Conservation (phyloP, 2,797 vertebrate genomes). For the Champsocephalus esox region DNA sequence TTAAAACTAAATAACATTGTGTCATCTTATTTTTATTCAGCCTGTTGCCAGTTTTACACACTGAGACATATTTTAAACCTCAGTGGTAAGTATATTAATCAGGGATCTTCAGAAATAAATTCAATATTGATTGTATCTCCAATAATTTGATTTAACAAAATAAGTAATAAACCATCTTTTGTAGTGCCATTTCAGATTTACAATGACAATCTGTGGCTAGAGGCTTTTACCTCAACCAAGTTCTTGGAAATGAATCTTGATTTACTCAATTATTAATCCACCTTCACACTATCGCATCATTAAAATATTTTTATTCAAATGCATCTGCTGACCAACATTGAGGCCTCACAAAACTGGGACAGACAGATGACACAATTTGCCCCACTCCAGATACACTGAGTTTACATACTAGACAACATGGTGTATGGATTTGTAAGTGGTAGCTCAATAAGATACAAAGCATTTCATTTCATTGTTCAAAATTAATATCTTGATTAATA, state of each 20-base stretch:
- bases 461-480: too few relatives aligned
- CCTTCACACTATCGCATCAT: neutral
- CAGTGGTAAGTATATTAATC: neutral
- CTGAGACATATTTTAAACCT: neutral
- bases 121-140: slow-evolving; percentile 1
- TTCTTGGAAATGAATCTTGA: neutral
- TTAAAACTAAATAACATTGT: too few relatives aligned
- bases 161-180: neutral
- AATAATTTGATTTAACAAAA: neutral
- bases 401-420: too few relatives aligned
- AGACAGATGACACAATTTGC: slow-evolving; percentile 53
- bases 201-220: neutral
- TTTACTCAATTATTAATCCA: too few relatives aligned
- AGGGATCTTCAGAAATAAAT: neutral
- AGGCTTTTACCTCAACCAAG: neutral
- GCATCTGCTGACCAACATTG: slow-evolving; percentile 40
- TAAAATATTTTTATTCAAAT: slow-evolving; percentile 28
- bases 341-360: slow-evolving; percentile 47
- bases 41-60: neutral
- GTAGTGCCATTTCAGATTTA: neutral
- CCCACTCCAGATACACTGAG: slow-evolving; percentile 1
- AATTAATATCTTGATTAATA: too few relatives aligned
- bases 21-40: neutral
- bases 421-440: too few relatives aligned
- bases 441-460: too few relatives aligned